phyloP scores from a whole-genome alignment of 2,113 vertebrate genomes.

The Promerops cafer region DNA sequence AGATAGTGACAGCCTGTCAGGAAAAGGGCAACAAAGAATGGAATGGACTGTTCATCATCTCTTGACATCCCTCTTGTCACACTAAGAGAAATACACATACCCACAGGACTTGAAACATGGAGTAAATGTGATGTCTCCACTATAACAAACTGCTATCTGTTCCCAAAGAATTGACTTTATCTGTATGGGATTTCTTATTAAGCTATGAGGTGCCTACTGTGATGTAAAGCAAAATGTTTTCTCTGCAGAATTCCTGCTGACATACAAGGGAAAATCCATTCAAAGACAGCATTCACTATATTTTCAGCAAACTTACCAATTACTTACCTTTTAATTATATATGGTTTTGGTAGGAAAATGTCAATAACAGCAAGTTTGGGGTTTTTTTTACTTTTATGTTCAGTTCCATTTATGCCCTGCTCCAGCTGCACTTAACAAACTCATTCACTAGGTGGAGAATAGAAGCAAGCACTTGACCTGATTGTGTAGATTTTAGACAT shows the following conservation, averaged over 20 bases:
- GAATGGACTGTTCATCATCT: background rate
- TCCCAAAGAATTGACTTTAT: background rate
- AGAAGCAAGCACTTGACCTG: background rate
- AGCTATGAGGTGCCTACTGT: background rate
- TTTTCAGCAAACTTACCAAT: background rate
- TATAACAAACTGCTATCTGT: background rate
- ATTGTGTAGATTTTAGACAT: background rate
- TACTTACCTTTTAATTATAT: background rate
- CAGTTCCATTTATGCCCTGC: background rate
- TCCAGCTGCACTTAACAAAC: background rate
- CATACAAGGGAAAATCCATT: background rate
- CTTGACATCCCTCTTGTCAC: background rate
- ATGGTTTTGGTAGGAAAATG: background rate
- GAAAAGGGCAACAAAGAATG: background rate
- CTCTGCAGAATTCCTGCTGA: constrained; percentile 22
- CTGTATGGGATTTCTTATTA: background rate
- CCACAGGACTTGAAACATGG: background rate
- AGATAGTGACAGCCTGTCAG: background rate
- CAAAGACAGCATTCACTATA: background rate
- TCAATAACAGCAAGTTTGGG: background rate
- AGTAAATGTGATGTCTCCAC: background rate
- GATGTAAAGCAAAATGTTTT: constrained; percentile 10
- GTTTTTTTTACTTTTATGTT: background rate
- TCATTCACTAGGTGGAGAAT: background rate
- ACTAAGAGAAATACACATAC: background rate